Conservation (phyloP, 2,113 vertebrate genomes). For the Leiothrix lutea region DNA sequence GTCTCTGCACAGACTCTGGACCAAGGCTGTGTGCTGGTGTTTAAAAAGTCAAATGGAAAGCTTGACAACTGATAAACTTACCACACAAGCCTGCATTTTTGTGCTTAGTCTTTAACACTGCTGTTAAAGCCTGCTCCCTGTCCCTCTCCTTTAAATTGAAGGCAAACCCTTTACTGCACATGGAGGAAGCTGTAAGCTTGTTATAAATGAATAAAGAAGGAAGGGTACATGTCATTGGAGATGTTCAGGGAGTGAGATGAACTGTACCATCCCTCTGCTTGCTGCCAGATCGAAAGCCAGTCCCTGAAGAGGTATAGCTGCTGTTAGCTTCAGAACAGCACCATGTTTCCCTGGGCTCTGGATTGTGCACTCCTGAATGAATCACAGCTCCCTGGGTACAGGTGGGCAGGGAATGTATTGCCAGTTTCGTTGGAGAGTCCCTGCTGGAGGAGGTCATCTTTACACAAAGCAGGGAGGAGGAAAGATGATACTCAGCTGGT, state of each 20-base stretch:
- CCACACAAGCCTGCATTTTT: background rate
- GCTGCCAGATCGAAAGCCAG: background rate
- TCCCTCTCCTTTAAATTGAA: background rate
- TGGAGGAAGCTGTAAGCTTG: background rate
- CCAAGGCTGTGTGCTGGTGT: fast-evolving
- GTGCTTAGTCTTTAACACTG: background rate
- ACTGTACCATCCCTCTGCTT: background rate
- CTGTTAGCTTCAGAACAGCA: background rate
- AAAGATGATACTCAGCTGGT: background rate
- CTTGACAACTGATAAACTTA: background rate
- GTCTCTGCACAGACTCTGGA: background rate
- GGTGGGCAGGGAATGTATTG: background rate
- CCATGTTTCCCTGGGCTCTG: background rate
- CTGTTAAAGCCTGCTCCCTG: background rate
- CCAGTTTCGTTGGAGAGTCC: background rate
- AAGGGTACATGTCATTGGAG: fast-evolving
- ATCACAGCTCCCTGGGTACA: background rate
- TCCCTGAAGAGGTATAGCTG: background rate
- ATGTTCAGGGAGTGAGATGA: background rate
- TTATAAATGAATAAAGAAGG: background rate
- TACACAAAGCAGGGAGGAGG: background rate
- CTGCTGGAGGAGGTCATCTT: background rate
- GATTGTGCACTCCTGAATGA: background rate
- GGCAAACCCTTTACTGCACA: fast-evolving
- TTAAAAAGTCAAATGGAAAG: conserved; percentile 19